Evolutionary conservation across 2,888 invertebrate genomes (phyloP), one percentile per base, ranked within the genome.

Genomic region (Ectobius pallidus): DNA sequence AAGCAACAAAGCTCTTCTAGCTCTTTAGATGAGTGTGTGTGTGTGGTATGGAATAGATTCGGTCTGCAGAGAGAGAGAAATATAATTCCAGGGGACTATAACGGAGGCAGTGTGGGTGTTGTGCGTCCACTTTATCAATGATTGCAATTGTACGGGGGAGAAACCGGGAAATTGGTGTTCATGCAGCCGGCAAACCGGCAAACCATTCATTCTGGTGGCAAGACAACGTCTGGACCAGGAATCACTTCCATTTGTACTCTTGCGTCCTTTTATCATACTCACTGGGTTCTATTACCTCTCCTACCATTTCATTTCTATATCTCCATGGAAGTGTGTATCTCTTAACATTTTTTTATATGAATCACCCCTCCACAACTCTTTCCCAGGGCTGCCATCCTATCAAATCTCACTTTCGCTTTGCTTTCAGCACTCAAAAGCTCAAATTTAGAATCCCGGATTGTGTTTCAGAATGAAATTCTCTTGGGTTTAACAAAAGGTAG

Each of bases 1-100:
- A 67, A 67, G 20, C 22, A 65, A 46, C 27, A 65, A 25, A 42
- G 65, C 63, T 27, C 42, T 11, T 34, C 42, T 44, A 16, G 25
- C 34, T 42, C 39, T n/a, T 39, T 42, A 63, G 20, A 58, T 22
- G 58, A n/a, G n/a, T n/a, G 27, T 65, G 65, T 44, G 44, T n/a
- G 65, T 44, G 11, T 65, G 44, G 44, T 65, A 7, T 44, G 65
- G 22, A 65, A 65, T 65, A 65, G 65, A 65, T 65, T 42, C 65
- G 65, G 44, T 27, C n/a, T n/a, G n/a, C n/a, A n/a, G n/a, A 65
- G 44, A 65, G 65, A 27, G 44, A 44, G 44, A 65, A 65, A 65
- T 65, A 65, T 65, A 65, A 65, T 65, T 65, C 44, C 44, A 25
- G 39, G n/a, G n/a, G n/a, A n/a, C n/a, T n/a, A n/a, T n/a, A n/a